phyloP scores from a whole-genome alignment of 37 sponge, comb jelly and placozoan genomes.

The Halisarca cf. caerulea region DNA sequence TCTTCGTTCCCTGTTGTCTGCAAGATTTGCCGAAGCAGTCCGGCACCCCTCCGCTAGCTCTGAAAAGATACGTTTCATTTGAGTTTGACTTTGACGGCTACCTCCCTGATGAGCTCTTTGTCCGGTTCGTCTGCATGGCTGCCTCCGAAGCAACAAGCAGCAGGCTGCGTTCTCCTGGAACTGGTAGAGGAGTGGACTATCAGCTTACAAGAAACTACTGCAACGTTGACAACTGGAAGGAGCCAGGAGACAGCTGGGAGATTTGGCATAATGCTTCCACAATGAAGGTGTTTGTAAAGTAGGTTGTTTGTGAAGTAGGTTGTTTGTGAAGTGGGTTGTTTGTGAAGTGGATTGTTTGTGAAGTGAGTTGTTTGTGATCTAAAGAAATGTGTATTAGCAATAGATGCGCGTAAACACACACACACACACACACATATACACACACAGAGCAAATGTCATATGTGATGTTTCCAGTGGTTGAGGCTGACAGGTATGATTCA shows the following conservation, averaged over 20 bases:
- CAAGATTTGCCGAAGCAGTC: neutral
- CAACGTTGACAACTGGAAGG: neutral
- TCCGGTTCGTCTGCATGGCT: conserved; percentile 34
- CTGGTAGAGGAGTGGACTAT: neutral
- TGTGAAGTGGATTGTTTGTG: neutral
- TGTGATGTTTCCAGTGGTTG: too few species aligned
- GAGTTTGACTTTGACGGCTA: conserved; percentile 48
- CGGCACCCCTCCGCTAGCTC: neutral
- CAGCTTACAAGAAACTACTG: neutral
- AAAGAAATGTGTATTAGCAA: too few species aligned
- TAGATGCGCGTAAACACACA: too few species aligned
- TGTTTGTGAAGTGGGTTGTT: neutral
- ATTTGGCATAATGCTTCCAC: neutral
- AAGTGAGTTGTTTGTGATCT: too few species aligned
- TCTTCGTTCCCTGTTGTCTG: conserved; percentile 42
- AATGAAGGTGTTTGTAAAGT: conserved; percentile 1
- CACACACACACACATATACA: too few species aligned
- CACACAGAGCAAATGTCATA: too few species aligned
- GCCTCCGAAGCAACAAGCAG: neutral
- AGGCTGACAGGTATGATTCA: too few species aligned
- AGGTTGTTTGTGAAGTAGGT: neutral
- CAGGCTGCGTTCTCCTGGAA: neutral
- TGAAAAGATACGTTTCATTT: conserved; percentile 18
- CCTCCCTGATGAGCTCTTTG: conserved; percentile 59
- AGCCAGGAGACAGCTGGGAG: neutral